Base-by-base conservation (phyloP, 2,888 invertebrate species). In the Hyposoter dolosus region DNA sequence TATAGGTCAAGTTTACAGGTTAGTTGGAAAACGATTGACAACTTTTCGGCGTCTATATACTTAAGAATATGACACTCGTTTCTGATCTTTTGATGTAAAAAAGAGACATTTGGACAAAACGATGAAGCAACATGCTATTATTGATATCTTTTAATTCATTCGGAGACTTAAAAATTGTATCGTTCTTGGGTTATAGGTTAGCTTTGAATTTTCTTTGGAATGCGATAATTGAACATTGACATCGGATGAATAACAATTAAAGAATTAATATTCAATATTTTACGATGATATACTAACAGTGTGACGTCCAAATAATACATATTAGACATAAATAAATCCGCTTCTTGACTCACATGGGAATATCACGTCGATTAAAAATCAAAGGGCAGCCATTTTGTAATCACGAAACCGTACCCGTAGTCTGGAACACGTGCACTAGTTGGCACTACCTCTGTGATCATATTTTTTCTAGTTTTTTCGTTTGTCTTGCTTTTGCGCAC, bases 221-320 rank as follows among this genome's bases (percentile, higher is more conserved):
- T 19, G 12, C 35, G 35, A 47, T 7, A 53, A n/a, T n/a, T 17
- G 12, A 23, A 17, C 17, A 6, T 71, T 23, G 76, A 63, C 43
- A 63, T 53, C 77, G 82, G 83, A 40, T 47, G 32, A 84, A 83
- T 82, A 87, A 87, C 32, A 23, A 23, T 56, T 45, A 53, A 78
- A 56, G 53, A 50, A 43, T 63, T 50, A 65, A 50, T 32, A 65
- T 60, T 4, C 19, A 69, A 63, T 79, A 83, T 17, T 83, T 68
- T 69, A 72, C 68, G 75, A 82, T 53, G 83, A 89, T 89, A 89
- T 94, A 94, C 93, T 94, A 93, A 94, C 93, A 94, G 90, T 87
- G 92, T 91, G 89, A 93, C 90, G 87, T 93, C 93, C 91, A 94
- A 92, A 90, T 93, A 94, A 90, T 92, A 91, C 93, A 93, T 93